Conservation (phyloP, 2,888 invertebrate genomes). For the Apamea anceps region DNA sequence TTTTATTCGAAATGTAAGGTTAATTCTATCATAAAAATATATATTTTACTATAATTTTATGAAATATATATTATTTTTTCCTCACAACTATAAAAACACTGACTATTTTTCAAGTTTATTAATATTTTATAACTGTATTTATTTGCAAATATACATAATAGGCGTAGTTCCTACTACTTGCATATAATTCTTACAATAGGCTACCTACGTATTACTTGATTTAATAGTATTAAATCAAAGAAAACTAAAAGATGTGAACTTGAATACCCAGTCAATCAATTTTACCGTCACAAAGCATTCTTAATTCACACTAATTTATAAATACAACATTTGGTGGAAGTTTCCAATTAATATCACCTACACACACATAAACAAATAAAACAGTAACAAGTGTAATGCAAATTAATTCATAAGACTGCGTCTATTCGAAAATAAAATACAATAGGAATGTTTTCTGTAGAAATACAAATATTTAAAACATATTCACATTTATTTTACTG, state of each 20-base stretch:
- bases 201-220: slow-evolving; percentile 13
- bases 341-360: slow-evolving; percentile 17
- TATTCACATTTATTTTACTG: slow-evolving; percentile 65
- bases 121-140: neutral
- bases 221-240: slow-evolving; percentile 27
- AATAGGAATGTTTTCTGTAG: slow-evolving; percentile 65
- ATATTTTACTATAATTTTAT: neutral
- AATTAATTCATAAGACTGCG: slow-evolving; percentile 50
- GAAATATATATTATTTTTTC: neutral
- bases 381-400: slow-evolving; percentile 33
- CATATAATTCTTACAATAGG: slow-evolving; percentile 21
- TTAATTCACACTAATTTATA: slow-evolving; percentile 28
- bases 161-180: slow-evolving; percentile 14
- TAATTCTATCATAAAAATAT: slow-evolving; percentile 2
- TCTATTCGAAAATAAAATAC: slow-evolving; percentile 53
- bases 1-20: slow-evolving; percentile 9
- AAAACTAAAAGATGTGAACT: slow-evolving; percentile 25
- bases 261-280: slow-evolving; percentile 34
- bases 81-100: slow-evolving; percentile 5
- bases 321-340: slow-evolving; percentile 46
- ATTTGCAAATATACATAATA: slow-evolving; percentile 8
- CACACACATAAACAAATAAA: slow-evolving; percentile 33
- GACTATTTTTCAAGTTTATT: slow-evolving; percentile 6
- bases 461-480: slow-evolving; percentile 59
- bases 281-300: slow-evolving; percentile 20